Evolutionary conservation across 2,113 vertebrate species (phyloP), one percentile per base, ranked within the genome.

Genomic region (Misgurnus anguillicaudatus): DNA sequence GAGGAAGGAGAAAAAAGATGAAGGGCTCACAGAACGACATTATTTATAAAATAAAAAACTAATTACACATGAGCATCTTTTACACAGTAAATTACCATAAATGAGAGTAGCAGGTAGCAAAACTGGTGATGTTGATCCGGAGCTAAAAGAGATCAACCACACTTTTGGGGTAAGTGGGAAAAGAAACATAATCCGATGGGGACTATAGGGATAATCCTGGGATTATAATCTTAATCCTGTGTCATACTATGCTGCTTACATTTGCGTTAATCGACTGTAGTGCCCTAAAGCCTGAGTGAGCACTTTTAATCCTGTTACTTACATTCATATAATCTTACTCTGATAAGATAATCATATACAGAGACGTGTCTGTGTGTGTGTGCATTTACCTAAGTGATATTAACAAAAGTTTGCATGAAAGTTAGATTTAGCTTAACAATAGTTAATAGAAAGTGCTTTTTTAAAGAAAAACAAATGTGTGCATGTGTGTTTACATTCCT

Each of bases 211-310:
- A 64, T 76, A 53, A 76, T 76, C 74, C 61, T 1, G 31, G 61
- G 74, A 39, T 76, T 76, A 76, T 76, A 65, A 63, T 76, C 74
- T 31, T 64, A 75, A 75, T 75, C 73, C 60, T 51, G 47, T 75
- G 61, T 75, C 73, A 64, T 61, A 75, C 41, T 39, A 45, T 60
- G 45, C 61, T 53, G 74, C 61, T 76, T 45, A 64, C 61, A 65
- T 76, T 51, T 16, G 61, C 38, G 42, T 45, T 76, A 64, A 64
- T 64, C 61, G 45, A 17, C 16, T 64, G 31, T 9, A 76, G 60
- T 10, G 4, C 57, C 57, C 6, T 48, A 62, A 74, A 74, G 57
- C 72, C 41, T 36, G 8, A 24, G 39, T 47, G 72, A 74, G 47
- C 41, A 47, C 72, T 36, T 19, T 47, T 76, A 76, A 76, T 76